A percentile compares a stretch with the other conserved stretches of the same genome.
phyloP scores from a whole-genome alignment of 1,140 invertebrate genomes.

The Macrobrachium rosenbergii region DNA sequence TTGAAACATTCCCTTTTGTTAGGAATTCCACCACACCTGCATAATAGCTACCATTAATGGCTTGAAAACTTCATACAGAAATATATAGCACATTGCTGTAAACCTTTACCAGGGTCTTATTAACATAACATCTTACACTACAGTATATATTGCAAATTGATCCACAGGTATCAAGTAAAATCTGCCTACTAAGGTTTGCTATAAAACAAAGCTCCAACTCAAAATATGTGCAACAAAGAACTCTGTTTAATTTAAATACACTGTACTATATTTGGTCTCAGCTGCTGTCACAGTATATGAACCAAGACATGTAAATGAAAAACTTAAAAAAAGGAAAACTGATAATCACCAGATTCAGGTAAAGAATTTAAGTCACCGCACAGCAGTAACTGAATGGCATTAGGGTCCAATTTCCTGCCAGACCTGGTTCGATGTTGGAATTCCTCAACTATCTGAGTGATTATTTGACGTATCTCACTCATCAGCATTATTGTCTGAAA shows the following conservation, averaged over 20 bases:
- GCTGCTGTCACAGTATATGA: no score
- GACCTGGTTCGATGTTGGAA: conserved; percentile 70
- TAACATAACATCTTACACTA: no score
- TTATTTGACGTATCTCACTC: conserved; percentile 79
- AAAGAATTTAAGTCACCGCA: conserved; percentile 99
- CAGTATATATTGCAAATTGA: no score
- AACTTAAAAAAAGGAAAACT: conserved; percentile 74
- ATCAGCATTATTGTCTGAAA: conserved; percentile 98
- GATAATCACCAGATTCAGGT: conserved; percentile 89
- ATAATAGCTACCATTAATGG: conserved; percentile 44
- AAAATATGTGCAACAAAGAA: no score
- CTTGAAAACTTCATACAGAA: background rate
- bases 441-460: conserved; percentile 50
- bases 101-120: no score
- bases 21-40: conserved; percentile 96
- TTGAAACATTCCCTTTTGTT: conserved; percentile 86
- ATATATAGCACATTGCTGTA: background rate
- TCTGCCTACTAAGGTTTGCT: no score
- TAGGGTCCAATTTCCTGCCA: conserved; percentile 74
- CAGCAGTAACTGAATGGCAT: conserved; percentile 90
- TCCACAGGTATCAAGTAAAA: no score
- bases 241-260: no score
- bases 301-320: conserved; percentile 72
- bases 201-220: no score
- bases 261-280: no score